phyloP scores from a whole-genome alignment of 1,140 invertebrate genomes.

The Zaprionus davidi region DNA sequence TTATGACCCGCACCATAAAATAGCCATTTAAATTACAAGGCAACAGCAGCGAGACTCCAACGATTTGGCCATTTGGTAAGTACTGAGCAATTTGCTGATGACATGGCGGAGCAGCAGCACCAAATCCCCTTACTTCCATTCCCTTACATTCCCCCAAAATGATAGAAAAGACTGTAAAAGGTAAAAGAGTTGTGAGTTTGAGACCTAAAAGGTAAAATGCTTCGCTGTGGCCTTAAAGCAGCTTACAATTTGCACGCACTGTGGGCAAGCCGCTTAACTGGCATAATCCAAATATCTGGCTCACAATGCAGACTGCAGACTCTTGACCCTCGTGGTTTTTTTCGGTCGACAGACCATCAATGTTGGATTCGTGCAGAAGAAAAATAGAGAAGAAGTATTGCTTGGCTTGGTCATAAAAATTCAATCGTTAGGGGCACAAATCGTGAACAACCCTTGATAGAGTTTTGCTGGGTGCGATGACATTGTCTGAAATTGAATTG shows the following conservation, averaged over 20 bases:
- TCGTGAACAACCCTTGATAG: slow-evolving; percentile 32
- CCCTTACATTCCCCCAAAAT: background rate
- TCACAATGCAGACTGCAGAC: slow-evolving; percentile 54
- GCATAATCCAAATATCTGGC: slow-evolving; percentile 81
- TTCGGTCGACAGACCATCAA: slow-evolving; percentile 28
- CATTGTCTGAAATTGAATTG: slow-evolving; percentile 38
- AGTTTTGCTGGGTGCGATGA: slow-evolving; percentile 25
- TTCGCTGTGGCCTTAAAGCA: slow-evolving; percentile 56
- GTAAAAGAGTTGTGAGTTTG: slow-evolving; percentile 43
- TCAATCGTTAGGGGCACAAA: slow-evolving; percentile 47
- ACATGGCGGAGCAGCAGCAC: slow-evolving; percentile 18
- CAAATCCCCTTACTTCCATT: background rate
- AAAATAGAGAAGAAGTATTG: slow-evolving; percentile 27
- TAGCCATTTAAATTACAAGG: slow-evolving; percentile 72
- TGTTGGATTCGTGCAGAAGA: slow-evolving; percentile 35
- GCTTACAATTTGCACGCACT: slow-evolving; percentile 67
- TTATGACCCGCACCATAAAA: slow-evolving; percentile 75
- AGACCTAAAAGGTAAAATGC: slow-evolving; percentile 51
- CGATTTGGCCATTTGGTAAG: slow-evolving; percentile 51
- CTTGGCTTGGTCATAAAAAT: slow-evolving; percentile 70
- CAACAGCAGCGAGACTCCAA: slow-evolving; percentile 19
- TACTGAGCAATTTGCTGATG: slow-evolving; percentile 59
- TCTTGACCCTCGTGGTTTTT: slow-evolving; percentile 67
- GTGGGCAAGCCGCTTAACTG: slow-evolving; percentile 78
- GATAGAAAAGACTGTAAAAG: slow-evolving; percentile 9